Evolutionary conservation across 2,888 invertebrate species (phyloP).

Genomic region (Drosophila vallismaia): DNA sequence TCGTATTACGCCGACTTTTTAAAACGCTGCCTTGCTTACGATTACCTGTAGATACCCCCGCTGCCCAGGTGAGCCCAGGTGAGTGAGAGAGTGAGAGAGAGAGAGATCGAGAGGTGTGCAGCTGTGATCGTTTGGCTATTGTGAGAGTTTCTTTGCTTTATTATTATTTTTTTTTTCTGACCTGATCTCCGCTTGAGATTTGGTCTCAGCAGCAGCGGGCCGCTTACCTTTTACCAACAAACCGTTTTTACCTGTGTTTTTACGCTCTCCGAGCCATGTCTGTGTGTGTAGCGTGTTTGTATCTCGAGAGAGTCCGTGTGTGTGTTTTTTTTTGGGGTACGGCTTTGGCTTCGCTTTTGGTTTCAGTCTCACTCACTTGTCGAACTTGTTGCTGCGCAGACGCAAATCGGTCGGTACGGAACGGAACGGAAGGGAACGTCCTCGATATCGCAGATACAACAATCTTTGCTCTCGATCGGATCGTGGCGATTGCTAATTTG

Average conservation of each 20-base stretch:
- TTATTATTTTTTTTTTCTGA: slow-evolving; percentile 47
- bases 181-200: slow-evolving; percentile 64
- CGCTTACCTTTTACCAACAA: slow-evolving; percentile 62
- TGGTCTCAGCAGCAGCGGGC: slow-evolving; percentile 26
- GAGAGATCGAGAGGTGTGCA: slow-evolving; percentile 55
- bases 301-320: not conserved
- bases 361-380: slow-evolving; percentile 74
- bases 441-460: slow-evolving; percentile 8
- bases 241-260: slow-evolving; percentile 64
- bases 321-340: slow-evolving; percentile 23
- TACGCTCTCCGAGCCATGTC: slow-evolving; percentile 30
- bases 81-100: slow-evolving; percentile 14
- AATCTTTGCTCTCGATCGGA: slow-evolving; percentile 36
- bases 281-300: slow-evolving; percentile 26
- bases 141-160: slow-evolving; percentile 51
- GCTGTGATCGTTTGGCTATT: slow-evolving; percentile 47
- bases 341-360: slow-evolving; percentile 38
- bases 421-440: slow-evolving; percentile 4
- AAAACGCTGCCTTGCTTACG: slow-evolving; percentile 54
- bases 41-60: slow-evolving; percentile 53
- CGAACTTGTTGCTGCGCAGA: slow-evolving; percentile 82
- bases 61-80: slow-evolving; percentile 6
- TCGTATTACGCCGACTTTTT: slow-evolving; percentile 67
- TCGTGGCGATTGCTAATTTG: slow-evolving; percentile 43
- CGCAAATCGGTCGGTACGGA: slow-evolving; percentile 58